A percentile compares a stretch with the other conserved stretches of the same genome.
Evolutionary conservation across 2,888 invertebrate genomes (phyloP).

Genomic region (Sycophila texana): DNA sequence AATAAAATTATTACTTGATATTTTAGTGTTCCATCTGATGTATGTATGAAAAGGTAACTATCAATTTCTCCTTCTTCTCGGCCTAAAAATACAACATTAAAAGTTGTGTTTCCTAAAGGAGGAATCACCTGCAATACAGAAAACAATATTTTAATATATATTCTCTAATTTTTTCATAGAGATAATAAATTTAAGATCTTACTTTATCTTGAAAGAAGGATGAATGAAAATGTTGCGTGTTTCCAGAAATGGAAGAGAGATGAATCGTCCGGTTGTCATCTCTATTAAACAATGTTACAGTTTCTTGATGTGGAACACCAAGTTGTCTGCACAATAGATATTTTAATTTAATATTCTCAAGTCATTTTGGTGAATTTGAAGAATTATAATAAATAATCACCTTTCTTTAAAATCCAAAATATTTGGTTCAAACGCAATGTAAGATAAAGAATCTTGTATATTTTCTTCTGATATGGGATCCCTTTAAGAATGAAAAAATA

Average conservation of each 20-base stretch:
- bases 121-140: conserved; percentile 84
- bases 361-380: conserved; percentile 24
- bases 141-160: neutral
- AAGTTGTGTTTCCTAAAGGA: conserved; percentile 94
- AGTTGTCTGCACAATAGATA: conserved; percentile 80
- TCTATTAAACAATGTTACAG: conserved; percentile 91
- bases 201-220: conserved; percentile 98
- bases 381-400: conserved; percentile 71
- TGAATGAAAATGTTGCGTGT: conserved; percentile 96
- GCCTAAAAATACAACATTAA: conserved; percentile 96
- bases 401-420: conserved; percentile 84
- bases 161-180: neutral
- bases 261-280: conserved; percentile 91
- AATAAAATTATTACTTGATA: conserved; percentile 82
- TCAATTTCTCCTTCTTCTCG: conserved; percentile 91
- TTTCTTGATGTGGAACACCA: conserved; percentile 90
- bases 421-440: conserved; percentile 81
- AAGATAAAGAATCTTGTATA: conserved; percentile 73
- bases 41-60: conserved; percentile 94
- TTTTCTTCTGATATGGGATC: conserved; percentile 66
- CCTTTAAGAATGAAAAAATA: conserved; percentile 62
- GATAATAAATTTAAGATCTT: conserved; percentile 62
- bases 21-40: conserved; percentile 93
- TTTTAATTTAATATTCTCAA: conserved; percentile 6
- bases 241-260: conserved; percentile 95